These are phyloP conservation scores for Tetragonula clypearis DNA, from an alignment of 1,140 invertebrate species.

Conservation along the genomic window DNA sequence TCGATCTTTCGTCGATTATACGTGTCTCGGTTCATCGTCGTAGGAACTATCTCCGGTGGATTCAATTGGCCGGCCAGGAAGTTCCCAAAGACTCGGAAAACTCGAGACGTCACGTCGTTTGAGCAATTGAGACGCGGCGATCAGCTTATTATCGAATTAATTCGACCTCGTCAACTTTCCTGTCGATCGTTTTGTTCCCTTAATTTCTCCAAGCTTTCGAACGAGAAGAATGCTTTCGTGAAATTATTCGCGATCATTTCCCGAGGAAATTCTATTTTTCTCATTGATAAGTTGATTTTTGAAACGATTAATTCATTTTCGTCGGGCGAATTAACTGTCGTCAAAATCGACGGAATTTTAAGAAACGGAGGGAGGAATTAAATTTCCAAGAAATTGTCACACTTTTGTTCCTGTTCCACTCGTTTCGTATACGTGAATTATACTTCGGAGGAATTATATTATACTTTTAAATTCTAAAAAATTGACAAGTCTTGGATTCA, in stretches of 20 bases:
- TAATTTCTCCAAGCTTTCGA: not conserved
- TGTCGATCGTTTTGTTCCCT: not conserved
- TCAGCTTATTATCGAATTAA: slow-evolving; percentile 56
- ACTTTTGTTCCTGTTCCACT: too few relatives aligned
- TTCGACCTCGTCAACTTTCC: slow-evolving; percentile 41
- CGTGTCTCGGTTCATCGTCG: not conserved
- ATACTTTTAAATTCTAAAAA: too few relatives aligned
- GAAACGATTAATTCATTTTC: too few relatives aligned
- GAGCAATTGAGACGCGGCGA: slow-evolving; percentile 49
- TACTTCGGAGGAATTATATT: too few relatives aligned
- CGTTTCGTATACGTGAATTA: too few relatives aligned
- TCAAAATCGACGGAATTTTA: too few relatives aligned
- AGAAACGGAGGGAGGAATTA: too few relatives aligned
- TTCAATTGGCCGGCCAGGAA: not conserved
- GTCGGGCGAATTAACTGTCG: too few relatives aligned
- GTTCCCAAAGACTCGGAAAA: slow-evolving; percentile 8
- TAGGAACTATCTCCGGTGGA: not conserved
- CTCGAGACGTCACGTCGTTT: slow-evolving; percentile 12
- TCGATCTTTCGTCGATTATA: not conserved
- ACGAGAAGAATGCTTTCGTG: not conserved
- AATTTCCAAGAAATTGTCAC: too few relatives aligned
- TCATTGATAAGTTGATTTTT: not conserved
- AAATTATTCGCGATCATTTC: not conserved
- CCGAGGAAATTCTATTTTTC: too few relatives aligned
- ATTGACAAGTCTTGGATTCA: too few relatives aligned